Conservation (phyloP, 2,797 vertebrate species). For the Cygnus olor region DNA sequence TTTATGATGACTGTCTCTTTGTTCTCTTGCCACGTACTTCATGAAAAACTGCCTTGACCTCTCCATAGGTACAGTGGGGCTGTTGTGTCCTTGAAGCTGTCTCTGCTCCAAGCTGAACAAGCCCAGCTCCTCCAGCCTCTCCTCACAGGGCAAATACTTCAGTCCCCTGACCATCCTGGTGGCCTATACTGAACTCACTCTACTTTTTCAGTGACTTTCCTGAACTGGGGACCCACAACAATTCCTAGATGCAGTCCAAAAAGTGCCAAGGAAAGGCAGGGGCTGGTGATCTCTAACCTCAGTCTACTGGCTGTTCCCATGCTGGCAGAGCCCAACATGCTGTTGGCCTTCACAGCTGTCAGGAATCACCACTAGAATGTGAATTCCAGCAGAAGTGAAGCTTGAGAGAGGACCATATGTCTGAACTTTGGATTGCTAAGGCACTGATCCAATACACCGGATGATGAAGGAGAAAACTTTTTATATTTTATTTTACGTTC, state of each 20-base stretch:
- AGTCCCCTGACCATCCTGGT: rapidly evolving
- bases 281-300: background rate
- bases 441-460: background rate
- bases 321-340: too few relatives aligned
- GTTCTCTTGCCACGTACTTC: background rate
- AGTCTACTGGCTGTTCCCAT: rapidly evolving
- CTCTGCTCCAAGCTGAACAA: background rate
- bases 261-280: background rate
- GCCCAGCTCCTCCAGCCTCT: background rate
- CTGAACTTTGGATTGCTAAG: background rate
- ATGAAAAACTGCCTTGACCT: background rate
- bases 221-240: background rate
- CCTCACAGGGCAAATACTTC: background rate
- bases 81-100: background rate
- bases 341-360: rapidly evolving
- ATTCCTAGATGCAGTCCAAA: background rate
- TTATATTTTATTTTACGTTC: background rate
- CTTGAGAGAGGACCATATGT: background rate
- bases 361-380: background rate
- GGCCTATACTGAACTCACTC: background rate
- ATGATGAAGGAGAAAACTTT: background rate
- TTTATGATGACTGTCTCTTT: background rate
- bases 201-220: background rate
- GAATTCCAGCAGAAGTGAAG: background rate
- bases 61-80: rapidly evolving